phyloP scores from a whole-genome alignment of 2,797 vertebrate species.

The Anguilla marmorata region DNA sequence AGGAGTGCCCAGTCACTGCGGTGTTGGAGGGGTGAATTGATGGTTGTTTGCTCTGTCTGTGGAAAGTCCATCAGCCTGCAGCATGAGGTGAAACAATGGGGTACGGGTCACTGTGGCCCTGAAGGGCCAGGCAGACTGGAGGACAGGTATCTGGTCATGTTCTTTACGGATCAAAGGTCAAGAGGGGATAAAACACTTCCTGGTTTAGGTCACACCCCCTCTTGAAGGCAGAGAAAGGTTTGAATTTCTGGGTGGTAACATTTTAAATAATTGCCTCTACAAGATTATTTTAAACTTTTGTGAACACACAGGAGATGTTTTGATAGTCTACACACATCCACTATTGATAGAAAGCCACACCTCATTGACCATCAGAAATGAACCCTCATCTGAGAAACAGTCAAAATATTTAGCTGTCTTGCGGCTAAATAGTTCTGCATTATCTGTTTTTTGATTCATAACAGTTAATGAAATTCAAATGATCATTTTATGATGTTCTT shows the following conservation, averaged over 20 bases:
- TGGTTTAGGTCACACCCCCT: constrained; percentile 8
- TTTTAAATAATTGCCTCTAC: not conserved
- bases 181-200: constrained; percentile 8
- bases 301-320: not conserved
- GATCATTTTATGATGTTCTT: not conserved
- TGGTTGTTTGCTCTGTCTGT: constrained; percentile 30
- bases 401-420: not conserved
- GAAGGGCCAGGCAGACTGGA: constrained; percentile 22
- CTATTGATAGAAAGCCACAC: not conserved
- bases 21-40: constrained; percentile 11
- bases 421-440: not conserved
- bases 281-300: constrained; percentile 1
- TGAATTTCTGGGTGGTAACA: not conserved
- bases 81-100: constrained; percentile 22
- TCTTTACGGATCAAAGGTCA: constrained; percentile 36
- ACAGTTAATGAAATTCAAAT: not conserved
- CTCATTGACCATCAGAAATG: not conserved
- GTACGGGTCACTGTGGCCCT: constrained; percentile 19
- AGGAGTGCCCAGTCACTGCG: constrained; percentile 5
- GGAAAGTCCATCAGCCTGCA: not conserved
- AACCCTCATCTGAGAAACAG: not conserved
- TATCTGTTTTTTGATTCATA: not conserved
- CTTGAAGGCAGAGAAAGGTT: constrained; percentile 16
- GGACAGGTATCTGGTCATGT: not conserved
- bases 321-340: not conserved